Percentiles rank a stretch among this genome's conserved stretches.
Evolutionary conservation across 2,797 vertebrate genomes (phyloP).

Genomic region (Silurus lanzhouensis): DNA sequence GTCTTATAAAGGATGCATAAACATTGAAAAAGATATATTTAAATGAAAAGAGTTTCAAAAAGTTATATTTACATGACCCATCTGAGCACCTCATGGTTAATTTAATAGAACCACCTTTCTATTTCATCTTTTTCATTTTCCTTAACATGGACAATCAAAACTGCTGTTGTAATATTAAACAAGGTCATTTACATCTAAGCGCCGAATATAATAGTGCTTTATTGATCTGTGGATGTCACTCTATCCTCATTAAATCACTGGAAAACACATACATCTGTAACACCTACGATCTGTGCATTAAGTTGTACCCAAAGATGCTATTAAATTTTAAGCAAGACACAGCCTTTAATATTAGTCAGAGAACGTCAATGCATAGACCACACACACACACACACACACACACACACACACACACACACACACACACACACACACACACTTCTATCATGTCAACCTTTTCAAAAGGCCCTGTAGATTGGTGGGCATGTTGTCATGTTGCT

Average conservation of each 20-base stretch:
- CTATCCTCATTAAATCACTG: conserved; percentile 65
- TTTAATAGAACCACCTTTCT: conserved; percentile 55
- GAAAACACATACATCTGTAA: conserved; percentile 50
- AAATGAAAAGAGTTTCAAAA: conserved; percentile 49
- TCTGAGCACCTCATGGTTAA: conserved; percentile 71
- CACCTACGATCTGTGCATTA: conserved; percentile 56
- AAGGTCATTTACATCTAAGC: conserved; percentile 60
- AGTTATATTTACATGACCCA: conserved; percentile 70
- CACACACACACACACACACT: conserved; percentile 45
- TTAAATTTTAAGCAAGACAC: conserved; percentile 73
- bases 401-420: conserved; percentile 48
- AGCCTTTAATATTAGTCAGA: conserved; percentile 65
- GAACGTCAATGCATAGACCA: conserved; percentile 63
- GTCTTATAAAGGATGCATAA: conserved; percentile 69
- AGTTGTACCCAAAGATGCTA: conserved; percentile 56
- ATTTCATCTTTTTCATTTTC: conserved; percentile 41
- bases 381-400: conserved; percentile 51
- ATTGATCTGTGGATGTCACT: conserved; percentile 56
- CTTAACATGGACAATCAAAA: conserved; percentile 54
- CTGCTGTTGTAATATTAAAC: conserved; percentile 54
- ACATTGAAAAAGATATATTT: no score
- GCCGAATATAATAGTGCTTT: conserved; percentile 53
- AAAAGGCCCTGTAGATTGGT: conserved; percentile 70
- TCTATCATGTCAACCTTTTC: conserved; percentile 77
- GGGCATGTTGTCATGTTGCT: conserved; percentile 79